Conservation (phyloP, 1,140 invertebrate species). For the Hylaeus volcanicus region DNA sequence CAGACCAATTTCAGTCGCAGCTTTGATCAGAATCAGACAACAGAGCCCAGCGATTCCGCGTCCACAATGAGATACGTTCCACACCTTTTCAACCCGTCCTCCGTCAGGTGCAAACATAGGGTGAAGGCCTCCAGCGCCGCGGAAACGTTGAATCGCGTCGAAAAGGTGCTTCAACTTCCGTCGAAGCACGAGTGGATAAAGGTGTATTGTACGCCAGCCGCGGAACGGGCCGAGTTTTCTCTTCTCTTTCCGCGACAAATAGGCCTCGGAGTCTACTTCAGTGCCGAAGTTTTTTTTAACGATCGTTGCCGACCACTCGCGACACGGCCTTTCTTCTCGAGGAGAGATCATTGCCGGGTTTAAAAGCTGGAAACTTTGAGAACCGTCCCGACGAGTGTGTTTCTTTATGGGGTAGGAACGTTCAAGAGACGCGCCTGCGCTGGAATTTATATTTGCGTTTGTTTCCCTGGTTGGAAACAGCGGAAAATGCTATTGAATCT, state of each 20-base stretch:
- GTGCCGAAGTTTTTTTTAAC: constrained; percentile 1
- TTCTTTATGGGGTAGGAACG: background rate
- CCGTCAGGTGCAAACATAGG: background rate
- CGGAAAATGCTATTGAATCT: background rate
- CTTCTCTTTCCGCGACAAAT: background rate
- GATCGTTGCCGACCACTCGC: background rate
- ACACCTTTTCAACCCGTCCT: background rate
- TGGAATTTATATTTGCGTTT: background rate
- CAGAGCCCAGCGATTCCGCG: no score
- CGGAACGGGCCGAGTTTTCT: background rate
- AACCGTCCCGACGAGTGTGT: background rate
- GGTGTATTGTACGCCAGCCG: background rate
- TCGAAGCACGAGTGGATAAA: constrained; percentile 17
- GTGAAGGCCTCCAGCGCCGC: background rate
- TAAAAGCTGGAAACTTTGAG: background rate
- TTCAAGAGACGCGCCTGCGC: background rate
- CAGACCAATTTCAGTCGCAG: no score
- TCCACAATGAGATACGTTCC: background rate
- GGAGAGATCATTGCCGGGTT: background rate
- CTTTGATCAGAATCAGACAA: no score
- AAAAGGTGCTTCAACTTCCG: constrained; percentile 14
- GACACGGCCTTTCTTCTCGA: background rate
- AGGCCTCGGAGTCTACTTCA: background rate
- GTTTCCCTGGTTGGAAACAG: background rate
- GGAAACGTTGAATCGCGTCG: constrained; percentile 10